Conservation (phyloP, 2,888 invertebrate species). For the Rambutsinella grinnellia region DNA sequence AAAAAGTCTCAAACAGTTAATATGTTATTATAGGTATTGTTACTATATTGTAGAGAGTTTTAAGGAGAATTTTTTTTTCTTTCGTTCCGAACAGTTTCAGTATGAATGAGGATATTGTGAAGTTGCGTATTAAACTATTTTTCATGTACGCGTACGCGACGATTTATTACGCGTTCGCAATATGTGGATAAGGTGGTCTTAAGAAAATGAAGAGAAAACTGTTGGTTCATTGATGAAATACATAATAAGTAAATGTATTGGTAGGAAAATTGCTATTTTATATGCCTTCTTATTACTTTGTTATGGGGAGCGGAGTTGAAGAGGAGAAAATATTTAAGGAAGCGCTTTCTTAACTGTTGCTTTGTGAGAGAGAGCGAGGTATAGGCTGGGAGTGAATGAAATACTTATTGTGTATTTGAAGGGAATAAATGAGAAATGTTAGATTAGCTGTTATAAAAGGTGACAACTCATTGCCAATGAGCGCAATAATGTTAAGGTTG, state of each 20-base stretch:
- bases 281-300: constrained; percentile 54
- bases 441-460: constrained; percentile 1
- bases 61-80: too few species aligned
- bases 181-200: too few species aligned
- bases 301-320: constrained; percentile 39
- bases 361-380: constrained; percentile 21
- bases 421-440: constrained; percentile 1
- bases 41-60: too few species aligned
- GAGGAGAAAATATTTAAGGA: constrained; percentile 27
- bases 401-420: constrained; percentile 15
- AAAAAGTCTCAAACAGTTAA: too few species aligned
- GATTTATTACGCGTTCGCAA: too few species aligned
- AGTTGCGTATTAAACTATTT: too few species aligned
- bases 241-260: too few species aligned
- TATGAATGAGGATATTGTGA: constrained; percentile 24
- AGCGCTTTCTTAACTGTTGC: constrained; percentile 28
- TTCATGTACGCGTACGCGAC: too few species aligned
- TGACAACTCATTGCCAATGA: constrained; percentile 49
- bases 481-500: constrained; percentile 53
- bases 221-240: constrained; percentile 48
- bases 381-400: constrained; percentile 12
- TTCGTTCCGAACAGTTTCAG: not conserved
- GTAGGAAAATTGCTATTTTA: constrained; percentile 50
- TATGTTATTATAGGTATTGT: too few species aligned
- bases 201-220: too few species aligned